These are phyloP conservation scores for Cottoperca gobio DNA, from an alignment of 2,797 vertebrate genomes.

Conservation along the genomic window DNA sequence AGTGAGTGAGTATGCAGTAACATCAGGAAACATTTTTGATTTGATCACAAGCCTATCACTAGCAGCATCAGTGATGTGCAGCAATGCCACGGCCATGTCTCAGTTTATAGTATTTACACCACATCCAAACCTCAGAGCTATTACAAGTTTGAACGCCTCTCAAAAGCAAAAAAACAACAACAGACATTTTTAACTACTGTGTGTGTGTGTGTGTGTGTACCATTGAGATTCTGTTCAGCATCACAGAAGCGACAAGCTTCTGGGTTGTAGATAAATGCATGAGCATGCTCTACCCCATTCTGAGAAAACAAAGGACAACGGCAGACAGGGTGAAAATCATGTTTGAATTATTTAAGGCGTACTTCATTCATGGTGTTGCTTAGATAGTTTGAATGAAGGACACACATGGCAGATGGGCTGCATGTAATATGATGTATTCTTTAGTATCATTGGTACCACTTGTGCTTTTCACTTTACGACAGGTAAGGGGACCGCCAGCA, in stretches of 20 bases:
- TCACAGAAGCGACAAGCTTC: conserved; percentile 92
- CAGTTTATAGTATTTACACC: not conserved
- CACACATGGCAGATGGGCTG: not conserved
- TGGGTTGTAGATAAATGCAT: conserved; percentile 91
- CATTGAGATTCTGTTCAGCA: conserved; percentile 87
- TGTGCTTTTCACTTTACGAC: not conserved
- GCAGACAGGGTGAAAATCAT: not conserved
- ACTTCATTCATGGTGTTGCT: not conserved
- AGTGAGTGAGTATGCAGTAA: conserved; percentile 16
- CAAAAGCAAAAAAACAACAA: not conserved
- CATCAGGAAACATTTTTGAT: not conserved
- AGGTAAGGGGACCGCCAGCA: not conserved
- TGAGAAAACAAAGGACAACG: conserved; percentile 57
- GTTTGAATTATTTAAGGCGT: not conserved
- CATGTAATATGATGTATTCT: no score
- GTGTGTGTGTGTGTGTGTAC: conserved; percentile 78
- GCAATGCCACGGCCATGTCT: accelerated
- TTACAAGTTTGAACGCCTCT: not conserved
- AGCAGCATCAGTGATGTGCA: not conserved
- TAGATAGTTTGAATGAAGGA: not conserved
- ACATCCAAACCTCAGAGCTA: not conserved
- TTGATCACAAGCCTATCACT: not conserved
- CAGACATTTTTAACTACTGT: not conserved
- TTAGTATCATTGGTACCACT: not conserved
- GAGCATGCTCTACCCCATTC: conserved; percentile 89